A percentile compares a stretch with the other conserved stretches of the same genome.
phyloP scores from a whole-genome alignment of 2,888 invertebrate genomes.

The Pammene aurita region DNA sequence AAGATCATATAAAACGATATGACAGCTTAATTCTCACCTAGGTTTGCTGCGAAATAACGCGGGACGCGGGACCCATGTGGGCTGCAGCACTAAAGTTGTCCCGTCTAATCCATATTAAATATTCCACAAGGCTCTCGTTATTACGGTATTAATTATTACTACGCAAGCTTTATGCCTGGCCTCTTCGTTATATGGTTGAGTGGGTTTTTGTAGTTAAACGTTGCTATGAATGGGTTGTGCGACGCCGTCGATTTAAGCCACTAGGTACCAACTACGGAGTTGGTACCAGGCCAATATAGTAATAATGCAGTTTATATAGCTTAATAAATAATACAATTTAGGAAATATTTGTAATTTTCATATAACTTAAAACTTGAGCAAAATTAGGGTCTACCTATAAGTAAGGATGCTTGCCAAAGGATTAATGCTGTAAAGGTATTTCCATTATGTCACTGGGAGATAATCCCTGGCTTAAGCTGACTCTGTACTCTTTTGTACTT shows the following conservation, averaged over 20 bases:
- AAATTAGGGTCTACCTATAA: not conserved
- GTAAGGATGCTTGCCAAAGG: not conserved
- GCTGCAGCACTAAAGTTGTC: slow-evolving; percentile 32
- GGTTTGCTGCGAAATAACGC: slow-evolving; percentile 25
- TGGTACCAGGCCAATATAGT: too few relatives aligned
- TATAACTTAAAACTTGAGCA: not conserved
- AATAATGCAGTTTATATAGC: too few relatives aligned
- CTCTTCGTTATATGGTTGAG: slow-evolving; percentile 3
- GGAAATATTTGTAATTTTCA: not conserved
- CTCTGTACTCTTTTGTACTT: slow-evolving; percentile 13
- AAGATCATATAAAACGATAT: slow-evolving; percentile 15
- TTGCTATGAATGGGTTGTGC: not conserved
- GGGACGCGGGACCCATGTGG: slow-evolving; percentile 33
- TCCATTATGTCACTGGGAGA: slow-evolving; percentile 1
- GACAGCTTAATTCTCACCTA: slow-evolving; percentile 27
- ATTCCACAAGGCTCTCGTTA: slow-evolving; percentile 33
- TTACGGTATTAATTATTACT: slow-evolving; percentile 24
- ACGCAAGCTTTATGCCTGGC: slow-evolving; percentile 9
- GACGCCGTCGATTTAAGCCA: not conserved
- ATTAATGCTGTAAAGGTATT: slow-evolving; percentile 16
- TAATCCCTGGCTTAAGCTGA: slow-evolving; percentile 14
- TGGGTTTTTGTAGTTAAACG: not conserved
- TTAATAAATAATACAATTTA: not conserved
- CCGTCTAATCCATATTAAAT: slow-evolving; percentile 37
- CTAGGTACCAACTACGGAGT: too few relatives aligned